Base-by-base conservation (phyloP, 2,113 vertebrate genomes). In the Scopus umbretta region DNA sequence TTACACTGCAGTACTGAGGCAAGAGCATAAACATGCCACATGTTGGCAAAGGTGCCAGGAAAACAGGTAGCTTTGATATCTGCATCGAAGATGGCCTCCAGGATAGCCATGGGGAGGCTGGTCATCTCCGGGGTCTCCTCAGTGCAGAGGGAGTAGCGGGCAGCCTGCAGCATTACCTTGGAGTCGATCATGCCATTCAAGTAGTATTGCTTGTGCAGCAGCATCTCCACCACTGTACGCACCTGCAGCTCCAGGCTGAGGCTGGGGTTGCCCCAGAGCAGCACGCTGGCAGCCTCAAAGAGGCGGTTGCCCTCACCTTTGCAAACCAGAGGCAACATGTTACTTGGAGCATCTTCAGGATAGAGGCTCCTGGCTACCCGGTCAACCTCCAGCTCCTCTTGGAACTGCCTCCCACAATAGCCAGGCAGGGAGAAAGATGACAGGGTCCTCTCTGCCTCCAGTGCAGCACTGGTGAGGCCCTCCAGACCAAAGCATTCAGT, bases 81-180 rank as follows among this genome's bases (percentile, higher is more conserved):
- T 0, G 99, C 99, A 29, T 99, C 99, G 1, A 99, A 99, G 80
- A 99, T 99, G 96, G 99, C 99, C 92, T 99, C 99, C 80, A 99
- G 95, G 18, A 99, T 98, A 23, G 98, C 93, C 42, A 97, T 97
- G 2, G 99, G 98, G 40, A 99, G 97, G 93, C 98, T 99, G 73
- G 99, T 98, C 99, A 99, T 99, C 95, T 99, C 98, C 0, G 99
- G 98, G 2, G 99, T 99, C 96, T 99, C 99, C 82, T 99, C 99
- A 0, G 99, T 98, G 67, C 98, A 99, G n/a, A 99, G 98, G 13
- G 99, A 99, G 47, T 99, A 99, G 82, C 99, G 98, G 71, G 99
- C 99, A 3, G 99, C 99, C 97, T 99, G 99, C 63, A 99, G 98
- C 99, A 99, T 99, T 95, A 99, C 99, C 93, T 99, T 99, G 66